Evolutionary conservation across 1,140 invertebrate species (phyloP), one percentile per base, ranked within the genome.

Genomic region (Varroa destructor): DNA sequence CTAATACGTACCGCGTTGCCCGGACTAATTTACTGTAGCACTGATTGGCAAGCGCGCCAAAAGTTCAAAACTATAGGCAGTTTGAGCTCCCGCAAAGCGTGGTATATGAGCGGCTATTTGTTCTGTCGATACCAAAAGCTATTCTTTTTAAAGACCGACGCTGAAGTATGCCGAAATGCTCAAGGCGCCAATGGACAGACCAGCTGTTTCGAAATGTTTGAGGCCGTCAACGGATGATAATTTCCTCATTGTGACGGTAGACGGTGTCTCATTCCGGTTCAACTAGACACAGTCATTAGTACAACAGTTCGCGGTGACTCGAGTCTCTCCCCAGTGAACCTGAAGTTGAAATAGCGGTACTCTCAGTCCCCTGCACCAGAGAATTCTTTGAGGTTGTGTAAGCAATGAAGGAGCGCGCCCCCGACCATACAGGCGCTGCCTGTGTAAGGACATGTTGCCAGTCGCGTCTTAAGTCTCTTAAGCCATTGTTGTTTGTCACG

Each of bases 401-500:
- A 40, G 37, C 61, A 67, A 46, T 67, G 61, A 36, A 67, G 61
- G 12, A 67, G 40, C 61, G 61, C 61, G 40, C 61, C 61, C 14
- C 61, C 61, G 1, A 37, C 61, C 46, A 67, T 67, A 14, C 46
- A 12, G 10, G 61, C 36, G 10, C 46, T 46, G 40, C 61, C 61
- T 37, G 61, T 43, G 36, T 67, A 67, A 12, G 61, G 61, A 67
- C 61, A 67, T 5, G 40, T 40, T 2, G 40, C 61, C 10, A 67
- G 37, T 40, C 61, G 12, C 2, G 36, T 40, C 36, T 46, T 12
- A 3, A 67, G 36, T 40, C 61, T 67, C 61, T 67, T 67, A 1
- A 67, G 61, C 61, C 61, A 67, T 40, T 25, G 61, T 40, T 67
- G 61, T 40, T 67, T 67, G 40, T 67, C 61, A 1, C 61, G 61